These are phyloP conservation scores for Lasioglossum pauxillum DNA, from an alignment of 2,888 invertebrate species.

Conservation along the genomic window DNA sequence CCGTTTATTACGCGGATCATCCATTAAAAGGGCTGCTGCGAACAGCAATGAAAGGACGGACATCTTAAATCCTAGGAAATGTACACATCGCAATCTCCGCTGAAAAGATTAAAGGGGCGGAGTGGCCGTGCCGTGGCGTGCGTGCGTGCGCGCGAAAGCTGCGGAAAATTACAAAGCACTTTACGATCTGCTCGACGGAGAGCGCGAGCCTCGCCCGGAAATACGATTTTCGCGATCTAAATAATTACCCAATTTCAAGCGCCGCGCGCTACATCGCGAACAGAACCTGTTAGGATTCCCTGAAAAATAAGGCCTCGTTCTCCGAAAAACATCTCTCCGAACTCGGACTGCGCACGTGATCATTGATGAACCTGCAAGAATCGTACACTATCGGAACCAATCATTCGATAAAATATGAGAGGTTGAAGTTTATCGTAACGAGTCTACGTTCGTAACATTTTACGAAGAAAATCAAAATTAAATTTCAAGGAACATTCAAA, in stretches of 20 bases:
- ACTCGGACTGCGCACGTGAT: no score
- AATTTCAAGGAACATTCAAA: no score
- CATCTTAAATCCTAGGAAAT: slow-evolving; percentile 53
- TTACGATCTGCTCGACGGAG: slow-evolving; percentile 39
- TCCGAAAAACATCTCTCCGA: background rate
- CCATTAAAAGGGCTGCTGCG: slow-evolving; percentile 48
- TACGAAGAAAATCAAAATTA: no score
- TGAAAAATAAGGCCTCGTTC: background rate
- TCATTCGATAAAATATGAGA: no score
- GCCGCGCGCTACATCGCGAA: background rate
- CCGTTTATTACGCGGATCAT: slow-evolving; percentile 45
- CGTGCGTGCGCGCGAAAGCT: slow-evolving; percentile 28
- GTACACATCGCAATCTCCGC: slow-evolving; percentile 42
- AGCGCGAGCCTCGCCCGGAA: background rate
- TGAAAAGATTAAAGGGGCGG: slow-evolving; percentile 49
- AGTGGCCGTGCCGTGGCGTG: slow-evolving; percentile 1
- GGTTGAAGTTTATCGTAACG: no score
- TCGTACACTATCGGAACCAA: no score
- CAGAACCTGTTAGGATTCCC: background rate
- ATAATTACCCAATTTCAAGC: slow-evolving; percentile 32
- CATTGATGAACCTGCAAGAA: no score
- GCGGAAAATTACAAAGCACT: slow-evolving; percentile 47
- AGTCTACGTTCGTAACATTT: no score
- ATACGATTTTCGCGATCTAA: slow-evolving; percentile 24
- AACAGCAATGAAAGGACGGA: slow-evolving; percentile 46